A percentile compares a stretch with the other conserved stretches of the same genome.
phyloP scores from a whole-genome alignment of 2,888 invertebrate species.

The Ochropleura plecta region DNA sequence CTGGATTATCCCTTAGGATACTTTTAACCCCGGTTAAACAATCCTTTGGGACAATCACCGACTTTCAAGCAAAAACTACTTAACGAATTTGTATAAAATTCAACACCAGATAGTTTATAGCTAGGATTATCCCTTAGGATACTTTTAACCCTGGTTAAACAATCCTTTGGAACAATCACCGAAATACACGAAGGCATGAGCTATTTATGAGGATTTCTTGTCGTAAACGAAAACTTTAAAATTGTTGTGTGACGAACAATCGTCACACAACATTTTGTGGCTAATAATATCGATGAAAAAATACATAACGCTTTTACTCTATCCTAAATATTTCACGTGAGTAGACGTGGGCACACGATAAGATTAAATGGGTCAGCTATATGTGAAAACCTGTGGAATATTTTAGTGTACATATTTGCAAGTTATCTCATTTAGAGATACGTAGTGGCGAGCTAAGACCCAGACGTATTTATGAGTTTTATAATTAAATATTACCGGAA shows the following conservation, averaged over 20 bases:
- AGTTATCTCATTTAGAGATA: conserved; percentile 6
- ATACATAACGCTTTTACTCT: conserved; percentile 15
- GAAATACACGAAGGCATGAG: no score
- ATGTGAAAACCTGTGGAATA: conserved; percentile 14
- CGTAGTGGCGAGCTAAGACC: background rate
- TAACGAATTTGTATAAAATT: no score
- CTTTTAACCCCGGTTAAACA: background rate
- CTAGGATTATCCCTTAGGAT: no score
- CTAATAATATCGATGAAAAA: conserved; percentile 32
- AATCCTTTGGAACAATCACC: no score
- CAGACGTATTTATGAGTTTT: conserved; percentile 16
- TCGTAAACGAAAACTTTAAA: background rate
- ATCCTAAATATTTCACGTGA: conserved; percentile 35
- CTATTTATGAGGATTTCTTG: background rate
- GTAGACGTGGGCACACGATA: conserved; percentile 15
- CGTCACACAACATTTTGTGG: no score
- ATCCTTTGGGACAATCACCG: background rate
- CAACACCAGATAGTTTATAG: no score
- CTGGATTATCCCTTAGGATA: background rate
- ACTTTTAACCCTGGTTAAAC: no score
- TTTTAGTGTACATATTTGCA: conserved; percentile 10
- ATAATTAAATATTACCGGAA: conserved; percentile 26
- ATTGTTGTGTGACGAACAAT: conserved; percentile 2
- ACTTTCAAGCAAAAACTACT: no score
- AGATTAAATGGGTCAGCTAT: conserved; percentile 41